Base-by-base conservation (phyloP, 2,888 invertebrate genomes). In the Ptychoptera contaminata region DNA sequence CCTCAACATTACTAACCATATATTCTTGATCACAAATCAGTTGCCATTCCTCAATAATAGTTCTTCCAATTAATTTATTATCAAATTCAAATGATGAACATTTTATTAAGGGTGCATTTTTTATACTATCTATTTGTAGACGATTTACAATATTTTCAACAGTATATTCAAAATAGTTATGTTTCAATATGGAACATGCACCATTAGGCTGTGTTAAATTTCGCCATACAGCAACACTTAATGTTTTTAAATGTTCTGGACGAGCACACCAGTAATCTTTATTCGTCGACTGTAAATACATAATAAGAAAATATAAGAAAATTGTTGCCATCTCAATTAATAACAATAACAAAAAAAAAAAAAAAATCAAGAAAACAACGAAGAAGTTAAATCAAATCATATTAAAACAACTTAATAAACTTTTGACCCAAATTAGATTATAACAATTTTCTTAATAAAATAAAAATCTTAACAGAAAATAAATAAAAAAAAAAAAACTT, bases 41-140 rank as follows among this genome's bases (percentile, higher is more conserved):
- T 47, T 66, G 59, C 61, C 75, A 79, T 62, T 77, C 74, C 23
- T 72, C 68, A 29, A 73, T 67, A 42, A 77, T 59, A 0, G 76
- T 76, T 39, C 63, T 60, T 10, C 69, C 70, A 35, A 53, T 62
- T 54, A 63, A 61, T 61, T n/a, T 47, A 37, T 40, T 37, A 51
- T 62, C 58, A 51, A 64, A 70, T 47, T 67, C 65, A 58, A 69
- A 71, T 23, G 57, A 49, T 2, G 49, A 49, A 48, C 71, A 72
- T 15, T 55, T 52, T 3, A 49, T 46, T 11, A 45, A 40, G 34
- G 40, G 40, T 2, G 11, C 2, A 16, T 10, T 35, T 10, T 52
- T 53, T 41, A 55, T 55, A 47, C 55, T 49, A 1, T 29, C 43
- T 10, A 16, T 30, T 42, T 37, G 10, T 46, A 41, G 23, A 46